phyloP scores from a whole-genome alignment of 2,113 vertebrate genomes.

The Chloropsis cyanopogon region DNA sequence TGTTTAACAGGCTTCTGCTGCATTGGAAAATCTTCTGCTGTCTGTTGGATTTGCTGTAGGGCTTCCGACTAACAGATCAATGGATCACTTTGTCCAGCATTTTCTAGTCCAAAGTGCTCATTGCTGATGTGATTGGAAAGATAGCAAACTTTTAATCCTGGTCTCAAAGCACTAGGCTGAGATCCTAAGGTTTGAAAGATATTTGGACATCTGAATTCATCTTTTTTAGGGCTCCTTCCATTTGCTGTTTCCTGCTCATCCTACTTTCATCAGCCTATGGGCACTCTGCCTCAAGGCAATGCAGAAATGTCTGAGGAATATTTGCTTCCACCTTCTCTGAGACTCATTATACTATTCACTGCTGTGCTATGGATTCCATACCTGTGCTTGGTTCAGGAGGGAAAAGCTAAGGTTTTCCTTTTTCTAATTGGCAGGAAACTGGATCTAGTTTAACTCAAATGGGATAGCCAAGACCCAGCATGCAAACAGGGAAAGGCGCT shows the following conservation, averaged over 20 bases:
- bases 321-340: not conserved
- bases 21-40: not conserved
- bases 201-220: not conserved
- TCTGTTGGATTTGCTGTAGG: not conserved
- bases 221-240: not conserved
- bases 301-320: not conserved
- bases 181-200: not conserved
- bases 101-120: not conserved
- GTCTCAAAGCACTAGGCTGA: not conserved
- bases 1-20: conserved; percentile 14
- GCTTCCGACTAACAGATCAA: not conserved
- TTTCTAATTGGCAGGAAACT: not conserved
- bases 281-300: not conserved
- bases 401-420: not conserved
- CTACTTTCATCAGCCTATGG: not conserved
- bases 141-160: not conserved
- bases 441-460: not conserved
- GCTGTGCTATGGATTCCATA: not conserved
- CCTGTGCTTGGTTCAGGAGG: not conserved
- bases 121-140: not conserved
- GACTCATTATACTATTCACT: not conserved
- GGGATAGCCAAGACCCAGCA: not conserved
- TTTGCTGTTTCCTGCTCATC: not conserved
- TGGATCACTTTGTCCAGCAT: not conserved
- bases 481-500: not conserved